phyloP scores from a whole-genome alignment of 2,888 invertebrate species.

The Pseudoips prasinana region DNA sequence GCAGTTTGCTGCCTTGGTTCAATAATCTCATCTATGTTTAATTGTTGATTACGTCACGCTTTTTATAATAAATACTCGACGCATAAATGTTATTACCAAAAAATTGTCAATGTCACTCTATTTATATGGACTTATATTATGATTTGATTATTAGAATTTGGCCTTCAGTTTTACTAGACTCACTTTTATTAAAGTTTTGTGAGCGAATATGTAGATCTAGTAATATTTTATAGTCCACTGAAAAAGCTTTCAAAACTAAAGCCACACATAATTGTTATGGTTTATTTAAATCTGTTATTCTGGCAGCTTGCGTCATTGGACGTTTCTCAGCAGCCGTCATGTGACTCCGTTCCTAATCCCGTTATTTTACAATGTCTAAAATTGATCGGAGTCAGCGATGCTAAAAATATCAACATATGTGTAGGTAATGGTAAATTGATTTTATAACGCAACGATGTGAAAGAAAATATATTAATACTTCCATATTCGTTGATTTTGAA shows the following conservation, averaged over 20 bases:
- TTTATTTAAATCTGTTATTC: conserved; percentile 65
- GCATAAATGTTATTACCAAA: no score
- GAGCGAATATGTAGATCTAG: no score
- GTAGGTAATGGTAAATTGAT: conserved; percentile 32
- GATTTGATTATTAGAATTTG: no score
- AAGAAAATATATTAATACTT: no score
- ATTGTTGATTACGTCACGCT: no score
- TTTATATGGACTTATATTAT: no score
- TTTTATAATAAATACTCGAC: no score
- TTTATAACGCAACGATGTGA: conserved; percentile 31
- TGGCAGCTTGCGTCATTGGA: conserved; percentile 55
- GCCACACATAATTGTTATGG: conserved; percentile 56
- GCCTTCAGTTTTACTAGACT: no score
- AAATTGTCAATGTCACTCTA: no score
- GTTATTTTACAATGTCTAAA: conserved; percentile 58
- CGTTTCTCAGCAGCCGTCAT: conserved; percentile 59
- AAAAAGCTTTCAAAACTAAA: background rate
- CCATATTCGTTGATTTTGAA: no score
- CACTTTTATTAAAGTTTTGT: no score
- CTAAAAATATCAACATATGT: no score
- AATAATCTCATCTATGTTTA: conserved; percentile 4
- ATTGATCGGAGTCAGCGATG: conserved; percentile 38
- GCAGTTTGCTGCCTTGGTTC: conserved; percentile 2
- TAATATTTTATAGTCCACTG: conserved; percentile 37
- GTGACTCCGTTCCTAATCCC: conserved; percentile 55